Evolutionary conservation across 1,140 invertebrate species (phyloP), one percentile per base, ranked within the genome.

Genomic region (Brachionus sp.): DNA sequence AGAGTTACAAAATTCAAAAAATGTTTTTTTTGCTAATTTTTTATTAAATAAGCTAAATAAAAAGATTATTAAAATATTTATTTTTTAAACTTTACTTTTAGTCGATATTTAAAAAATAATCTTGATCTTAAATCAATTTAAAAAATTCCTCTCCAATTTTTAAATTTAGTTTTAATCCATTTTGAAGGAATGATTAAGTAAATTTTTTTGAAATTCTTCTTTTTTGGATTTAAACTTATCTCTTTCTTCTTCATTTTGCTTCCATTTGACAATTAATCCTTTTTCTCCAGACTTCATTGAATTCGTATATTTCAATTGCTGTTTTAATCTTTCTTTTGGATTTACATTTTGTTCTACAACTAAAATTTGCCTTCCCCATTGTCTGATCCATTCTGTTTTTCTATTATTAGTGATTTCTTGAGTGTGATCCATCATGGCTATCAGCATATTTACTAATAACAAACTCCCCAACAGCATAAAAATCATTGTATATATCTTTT

Each of bases 381-480:
- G 96, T 90, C 97, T 90, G 90, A 98, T 95, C 95, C 96, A 98
- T 88, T 99, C 97, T 88, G 98, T 98, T 85, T 95, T 92, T 3
- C 96, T 97, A 88, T 97, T 95, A 3, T 95, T 95, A 85, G 98
- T 98, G 88, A 90, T 86, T 88, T 97, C 95, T 88, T 99, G 98
- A 23, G 97, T 98, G 88, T 98, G 97, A 1, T 96, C 97, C 96
- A 99, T 98, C 96, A 98, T 98, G 85, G 97, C 97, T 86, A 99
- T 98, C 87, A 99, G 91, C 95, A 99, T 96, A 91, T 99, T 98
- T 13, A 99, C 94, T 80, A 98, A 90, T 9, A 98, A 90, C 85
- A 98, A 93, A 0, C 95, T 94, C 23, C 98, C 96, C 86, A 98
- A 94, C 73, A 93, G 94, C 95, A 98, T 98, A 89, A 96, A 98